These are phyloP conservation scores for Nomada fabriciana DNA, from an alignment of 2,888 invertebrate species.

Conservation along the genomic window DNA sequence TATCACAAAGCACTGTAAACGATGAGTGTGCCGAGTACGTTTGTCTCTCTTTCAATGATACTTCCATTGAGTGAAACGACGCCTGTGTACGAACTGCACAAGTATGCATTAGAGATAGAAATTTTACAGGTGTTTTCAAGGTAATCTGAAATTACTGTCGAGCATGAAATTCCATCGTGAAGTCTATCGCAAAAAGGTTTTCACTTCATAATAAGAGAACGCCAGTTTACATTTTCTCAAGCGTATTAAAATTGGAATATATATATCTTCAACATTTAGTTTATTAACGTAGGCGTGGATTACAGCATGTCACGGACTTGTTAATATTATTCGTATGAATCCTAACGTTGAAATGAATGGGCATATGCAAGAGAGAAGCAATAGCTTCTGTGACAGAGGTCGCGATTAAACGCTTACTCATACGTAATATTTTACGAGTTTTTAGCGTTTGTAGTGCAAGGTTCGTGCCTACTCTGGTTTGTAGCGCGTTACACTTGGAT, in stretches of 20 bases:
- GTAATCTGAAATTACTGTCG: conserved; percentile 17
- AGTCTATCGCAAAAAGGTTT: background rate
- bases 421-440: conserved; percentile 33
- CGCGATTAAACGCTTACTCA: conserved; percentile 48
- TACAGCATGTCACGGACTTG: background rate
- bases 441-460: conserved; percentile 15
- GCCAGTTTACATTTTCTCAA: background rate
- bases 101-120: conserved; percentile 26
- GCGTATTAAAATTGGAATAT: background rate
- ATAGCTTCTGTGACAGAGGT: conserved; percentile 43
- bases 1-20: conserved; percentile 6
- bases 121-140: conserved; percentile 43
- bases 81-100: background rate
- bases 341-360: conserved; percentile 26
- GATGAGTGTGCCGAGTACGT: background rate
- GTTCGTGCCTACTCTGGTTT: background rate
- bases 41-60: conserved; percentile 3
- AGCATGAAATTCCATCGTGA: background rate
- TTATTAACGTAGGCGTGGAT: background rate
- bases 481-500: background rate
- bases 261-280: background rate
- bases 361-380: conserved; percentile 14
- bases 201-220: background rate
- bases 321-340: background rate
- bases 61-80: conserved; percentile 18